These are phyloP conservation scores for Meghimatium bilineatum DNA, from an alignment of 2,888 invertebrate genomes.

Conservation along the genomic window DNA sequence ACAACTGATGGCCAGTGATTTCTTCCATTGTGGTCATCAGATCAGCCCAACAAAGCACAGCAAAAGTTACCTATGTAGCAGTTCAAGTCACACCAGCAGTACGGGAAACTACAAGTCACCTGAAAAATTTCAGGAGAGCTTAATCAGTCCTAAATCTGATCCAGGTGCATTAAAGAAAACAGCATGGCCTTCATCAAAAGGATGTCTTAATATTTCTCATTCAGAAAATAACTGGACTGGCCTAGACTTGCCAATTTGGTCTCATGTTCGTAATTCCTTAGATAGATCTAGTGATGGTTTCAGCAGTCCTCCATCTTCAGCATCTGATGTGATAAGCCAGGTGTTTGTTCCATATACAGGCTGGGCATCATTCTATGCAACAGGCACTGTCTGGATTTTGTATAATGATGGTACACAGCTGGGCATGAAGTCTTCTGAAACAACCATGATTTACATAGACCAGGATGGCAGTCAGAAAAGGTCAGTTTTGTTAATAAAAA, in stretches of 20 bases:
- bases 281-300: slow-evolving; percentile 43
- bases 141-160: not conserved
- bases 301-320: slow-evolving; percentile 32
- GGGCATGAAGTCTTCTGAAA: slow-evolving; percentile 46
- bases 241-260: not conserved
- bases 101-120: not conserved
- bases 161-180: not conserved
- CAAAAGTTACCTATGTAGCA: not conserved
- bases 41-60: not conserved
- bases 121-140: not conserved
- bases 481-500: slow-evolving; percentile 33
- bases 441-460: slow-evolving; percentile 46
- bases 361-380: slow-evolving; percentile 50
- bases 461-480: slow-evolving; percentile 48
- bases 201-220: not conserved
- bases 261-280: slow-evolving; percentile 28
- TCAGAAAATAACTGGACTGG: not conserved
- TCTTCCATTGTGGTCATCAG: not conserved
- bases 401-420: slow-evolving; percentile 55
- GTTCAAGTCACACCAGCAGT: not conserved
- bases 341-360: slow-evolving; percentile 54
- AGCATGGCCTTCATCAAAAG: slow-evolving; percentile 25
- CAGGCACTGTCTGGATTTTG: slow-evolving; percentile 50
- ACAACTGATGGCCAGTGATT: not conserved
- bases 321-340: slow-evolving; percentile 44